A percentile compares a stretch with the other conserved stretches of the same genome.
Conservation (phyloP, 2,888 invertebrate species). For the Kryphioiulus occultus region DNA sequence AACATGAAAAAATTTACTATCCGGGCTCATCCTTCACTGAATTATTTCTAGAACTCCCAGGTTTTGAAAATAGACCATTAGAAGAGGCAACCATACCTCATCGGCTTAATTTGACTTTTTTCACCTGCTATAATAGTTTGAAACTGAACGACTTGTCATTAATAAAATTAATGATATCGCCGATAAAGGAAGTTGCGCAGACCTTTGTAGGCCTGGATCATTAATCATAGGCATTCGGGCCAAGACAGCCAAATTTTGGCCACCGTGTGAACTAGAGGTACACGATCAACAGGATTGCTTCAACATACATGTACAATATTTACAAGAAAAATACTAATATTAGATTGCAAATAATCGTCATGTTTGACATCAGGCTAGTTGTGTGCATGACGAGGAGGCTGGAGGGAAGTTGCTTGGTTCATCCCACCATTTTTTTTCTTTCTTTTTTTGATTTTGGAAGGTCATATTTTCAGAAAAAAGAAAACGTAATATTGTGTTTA, state of each 20-base stretch:
- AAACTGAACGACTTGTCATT: not conserved
- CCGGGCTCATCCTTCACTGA: not conserved
- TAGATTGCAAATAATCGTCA: conserved; percentile 4
- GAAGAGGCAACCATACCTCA: not conserved
- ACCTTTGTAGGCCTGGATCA: not conserved
- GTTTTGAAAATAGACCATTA: not conserved
- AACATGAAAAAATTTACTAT: not conserved
- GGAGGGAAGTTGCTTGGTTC: not conserved
- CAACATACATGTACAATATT: not conserved
- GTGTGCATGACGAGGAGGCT: not conserved
- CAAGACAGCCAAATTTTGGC: not conserved
- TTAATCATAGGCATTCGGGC: not conserved
- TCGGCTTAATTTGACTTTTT: not conserved
- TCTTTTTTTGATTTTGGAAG: not conserved
- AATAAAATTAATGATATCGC: conserved; percentile 40
- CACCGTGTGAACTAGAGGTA: conserved; percentile 9
- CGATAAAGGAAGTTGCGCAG: not conserved
- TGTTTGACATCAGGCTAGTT: not conserved
- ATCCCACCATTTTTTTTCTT: not conserved
- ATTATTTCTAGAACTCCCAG: not conserved
- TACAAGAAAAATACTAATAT: conserved; percentile 31
- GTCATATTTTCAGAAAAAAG: not conserved
- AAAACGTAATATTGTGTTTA: not conserved
- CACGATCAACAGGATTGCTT: not conserved
- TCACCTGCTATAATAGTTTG: conserved; percentile 1